Evolutionary conservation across 1,140 invertebrate species (phyloP).

Genomic region (Drosophila lacertosa): DNA sequence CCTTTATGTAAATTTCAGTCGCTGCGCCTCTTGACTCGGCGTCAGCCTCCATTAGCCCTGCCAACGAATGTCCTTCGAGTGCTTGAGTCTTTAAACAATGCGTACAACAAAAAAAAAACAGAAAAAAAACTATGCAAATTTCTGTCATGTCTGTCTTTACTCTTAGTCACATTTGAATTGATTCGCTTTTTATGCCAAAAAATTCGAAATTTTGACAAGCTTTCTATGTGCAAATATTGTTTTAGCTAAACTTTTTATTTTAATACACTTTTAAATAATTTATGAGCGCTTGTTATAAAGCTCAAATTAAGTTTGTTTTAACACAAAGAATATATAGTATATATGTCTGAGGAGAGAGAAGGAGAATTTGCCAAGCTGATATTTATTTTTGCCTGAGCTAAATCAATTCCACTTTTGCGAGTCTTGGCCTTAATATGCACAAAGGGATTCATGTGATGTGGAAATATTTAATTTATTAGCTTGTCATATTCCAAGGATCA

Average conservation of each 20-base stretch:
- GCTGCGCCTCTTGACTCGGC: conserved; percentile 3
- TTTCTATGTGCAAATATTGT: background rate
- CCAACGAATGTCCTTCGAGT: conserved; percentile 8
- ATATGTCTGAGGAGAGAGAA: no score
- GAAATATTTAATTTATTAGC: no score
- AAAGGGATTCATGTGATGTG: background rate
- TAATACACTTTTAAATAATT: background rate
- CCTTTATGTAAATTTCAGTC: conserved; percentile 72
- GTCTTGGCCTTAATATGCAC: no score
- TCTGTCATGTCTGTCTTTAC: background rate
- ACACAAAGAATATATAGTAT: no score
- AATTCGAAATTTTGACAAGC: background rate
- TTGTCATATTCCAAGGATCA: no score
- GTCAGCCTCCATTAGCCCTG: conserved; percentile 31
- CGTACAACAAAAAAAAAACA: no score
- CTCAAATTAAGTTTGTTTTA: no score
- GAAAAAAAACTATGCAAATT: conserved; percentile 24
- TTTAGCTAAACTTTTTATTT: background rate
- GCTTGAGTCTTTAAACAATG: conserved; percentile 7
- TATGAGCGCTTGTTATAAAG: background rate
- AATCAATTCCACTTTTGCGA: no score
- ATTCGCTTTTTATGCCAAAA: conserved; percentile 5
- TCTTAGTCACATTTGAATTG: background rate
- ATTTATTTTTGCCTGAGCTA: no score
- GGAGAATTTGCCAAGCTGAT: no score